These are phyloP conservation scores for Myotis davidii DNA, from an alignment of 2,113 vertebrate species.

Conservation along the genomic window DNA sequence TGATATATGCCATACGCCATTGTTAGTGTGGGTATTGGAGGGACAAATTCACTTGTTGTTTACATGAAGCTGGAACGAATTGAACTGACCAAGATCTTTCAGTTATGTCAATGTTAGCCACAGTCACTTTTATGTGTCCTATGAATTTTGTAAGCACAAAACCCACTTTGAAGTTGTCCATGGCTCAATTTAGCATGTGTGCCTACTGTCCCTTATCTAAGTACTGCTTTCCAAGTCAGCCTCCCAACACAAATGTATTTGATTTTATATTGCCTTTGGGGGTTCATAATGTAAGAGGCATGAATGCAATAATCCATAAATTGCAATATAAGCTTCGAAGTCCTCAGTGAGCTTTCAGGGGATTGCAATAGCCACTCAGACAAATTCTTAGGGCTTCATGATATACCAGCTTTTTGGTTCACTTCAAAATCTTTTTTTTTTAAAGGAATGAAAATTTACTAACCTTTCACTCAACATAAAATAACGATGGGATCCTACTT, in stretches of 20 bases:
- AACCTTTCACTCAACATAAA: conserved; percentile 59
- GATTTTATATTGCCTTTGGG: not conserved
- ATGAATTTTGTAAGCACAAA: not conserved
- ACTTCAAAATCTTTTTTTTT: conserved; percentile 30
- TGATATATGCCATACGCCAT: not conserved
- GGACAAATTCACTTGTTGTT: not conserved
- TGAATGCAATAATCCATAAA: not conserved
- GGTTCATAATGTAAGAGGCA: not conserved
- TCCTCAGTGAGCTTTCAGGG: not conserved
- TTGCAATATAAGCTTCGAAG: not conserved
- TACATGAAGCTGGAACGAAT: not conserved
- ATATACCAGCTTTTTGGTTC: not conserved
- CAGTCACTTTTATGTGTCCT: not conserved
- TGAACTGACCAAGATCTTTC: not conserved
- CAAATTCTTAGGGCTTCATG: not conserved
- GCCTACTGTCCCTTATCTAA: not conserved
- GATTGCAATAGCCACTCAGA: not conserved
- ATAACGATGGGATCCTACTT: conserved; percentile 47
- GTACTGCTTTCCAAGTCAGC: not conserved
- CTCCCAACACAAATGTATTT: not conserved
- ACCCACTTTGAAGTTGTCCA: not conserved
- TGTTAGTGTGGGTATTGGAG: not conserved
- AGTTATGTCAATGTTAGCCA: not conserved
- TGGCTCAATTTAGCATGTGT: not conserved
- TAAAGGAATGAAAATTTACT: conserved; percentile 58